These are phyloP conservation scores for Mus musculus DNA, from an alignment of 2,113 vertebrate species.

Conservation along the genomic window GRCm39 chr15:36915001-36915500, in stretches of 20 bases:
- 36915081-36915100: background rate
- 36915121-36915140: background rate
- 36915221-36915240: background rate
- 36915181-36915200: background rate
- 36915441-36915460: background rate
- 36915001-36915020: background rate
- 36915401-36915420: too few relatives aligned
- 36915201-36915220: background rate
- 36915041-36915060: background rate
- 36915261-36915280: constrained; percentile 41
- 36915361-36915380: background rate
- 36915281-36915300: background rate
- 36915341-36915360: background rate
- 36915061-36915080: background rate
- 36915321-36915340: background rate
- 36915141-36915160: background rate
- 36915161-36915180: background rate
- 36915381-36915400: background rate
- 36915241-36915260: constrained; percentile 62
- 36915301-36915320: constrained; percentile 27
- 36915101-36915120: background rate
- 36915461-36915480: too few relatives aligned
- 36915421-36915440: background rate
- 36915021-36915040: background rate
- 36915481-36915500: background rate